These are phyloP conservation scores for Tachina lurida DNA, from an alignment of 2,888 invertebrate species.

Conservation along the genomic window DNA sequence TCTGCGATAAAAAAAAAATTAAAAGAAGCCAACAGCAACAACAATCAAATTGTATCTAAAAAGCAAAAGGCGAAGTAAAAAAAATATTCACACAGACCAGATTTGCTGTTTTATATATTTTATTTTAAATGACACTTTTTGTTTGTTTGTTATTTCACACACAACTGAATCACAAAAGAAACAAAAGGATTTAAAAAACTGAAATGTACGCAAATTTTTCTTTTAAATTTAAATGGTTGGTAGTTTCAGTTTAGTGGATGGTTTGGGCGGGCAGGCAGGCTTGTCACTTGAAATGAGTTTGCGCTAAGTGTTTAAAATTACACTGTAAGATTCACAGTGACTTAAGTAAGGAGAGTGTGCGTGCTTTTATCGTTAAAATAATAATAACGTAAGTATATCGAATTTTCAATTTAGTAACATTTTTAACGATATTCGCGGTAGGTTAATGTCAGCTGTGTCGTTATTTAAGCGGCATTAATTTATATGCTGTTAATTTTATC, in stretches of 20 bases:
- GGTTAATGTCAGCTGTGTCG: no score
- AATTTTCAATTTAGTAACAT: no score
- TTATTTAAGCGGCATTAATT: no score
- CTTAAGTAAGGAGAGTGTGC: no score
- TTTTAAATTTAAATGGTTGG: neutral
- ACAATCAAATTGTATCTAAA: neutral
- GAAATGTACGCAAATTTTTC: neutral
- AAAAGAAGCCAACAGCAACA: neutral
- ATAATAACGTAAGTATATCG: no score
- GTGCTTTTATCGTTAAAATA: no score
- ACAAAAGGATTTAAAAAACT: neutral
- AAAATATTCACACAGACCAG: constrained; percentile 28
- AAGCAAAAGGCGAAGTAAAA: constrained; percentile 8
- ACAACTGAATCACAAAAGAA: constrained; percentile 34
- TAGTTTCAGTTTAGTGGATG: neutral
- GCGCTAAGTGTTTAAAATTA: neutral
- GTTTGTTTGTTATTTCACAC: constrained; percentile 34
- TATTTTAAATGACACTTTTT: constrained; percentile 30
- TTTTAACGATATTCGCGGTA: no score
- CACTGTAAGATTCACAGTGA: no score
- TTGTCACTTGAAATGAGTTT: neutral
- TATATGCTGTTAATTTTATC: no score
- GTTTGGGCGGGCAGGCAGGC: neutral
- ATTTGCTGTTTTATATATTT: constrained; percentile 21
- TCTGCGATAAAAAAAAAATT: constrained; percentile 39